Conservation (phyloP, 2,888 invertebrate genomes). For the Dasypogon diadema region DNA sequence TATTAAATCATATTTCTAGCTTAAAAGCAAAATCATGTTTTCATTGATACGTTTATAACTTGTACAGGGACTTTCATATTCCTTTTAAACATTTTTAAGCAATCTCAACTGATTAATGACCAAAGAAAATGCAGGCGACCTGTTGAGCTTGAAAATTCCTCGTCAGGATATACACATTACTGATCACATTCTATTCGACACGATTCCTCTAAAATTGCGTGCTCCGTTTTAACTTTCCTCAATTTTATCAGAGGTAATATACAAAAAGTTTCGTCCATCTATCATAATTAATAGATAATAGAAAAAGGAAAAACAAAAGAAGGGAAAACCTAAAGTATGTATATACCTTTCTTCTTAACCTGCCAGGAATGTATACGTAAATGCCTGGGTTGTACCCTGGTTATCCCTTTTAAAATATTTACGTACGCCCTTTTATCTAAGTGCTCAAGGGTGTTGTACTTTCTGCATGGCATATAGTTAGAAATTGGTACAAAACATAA, state of each 20-base stretch:
- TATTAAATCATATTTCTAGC: constrained; percentile 23
- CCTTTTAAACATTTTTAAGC: background rate
- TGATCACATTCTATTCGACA: no score
- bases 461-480: constrained; percentile 29
- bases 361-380: background rate
- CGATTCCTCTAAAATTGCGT: no score
- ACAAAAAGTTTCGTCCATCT: background rate
- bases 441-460: constrained; percentile 28
- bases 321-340: background rate
- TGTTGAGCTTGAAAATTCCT: no score
- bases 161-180: no score
- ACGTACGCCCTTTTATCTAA: constrained; percentile 34
- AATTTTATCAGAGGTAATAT: no score
- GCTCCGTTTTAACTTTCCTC: no score
- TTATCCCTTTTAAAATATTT: constrained; percentile 45
- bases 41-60: background rate
- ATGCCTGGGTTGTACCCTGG: constrained; percentile 3
- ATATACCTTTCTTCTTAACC: background rate
- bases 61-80: background rate
- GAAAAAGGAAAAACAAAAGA: constrained; percentile 1
- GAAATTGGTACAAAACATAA: constrained; percentile 35
- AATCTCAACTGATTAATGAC: no score
- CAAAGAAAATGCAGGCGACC: no score
- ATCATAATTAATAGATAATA: constrained; percentile 26
- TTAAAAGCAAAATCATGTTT: constrained; percentile 37